Conservation (phyloP, 2,113 vertebrate genomes). For the Eurystomus gularis region DNA sequence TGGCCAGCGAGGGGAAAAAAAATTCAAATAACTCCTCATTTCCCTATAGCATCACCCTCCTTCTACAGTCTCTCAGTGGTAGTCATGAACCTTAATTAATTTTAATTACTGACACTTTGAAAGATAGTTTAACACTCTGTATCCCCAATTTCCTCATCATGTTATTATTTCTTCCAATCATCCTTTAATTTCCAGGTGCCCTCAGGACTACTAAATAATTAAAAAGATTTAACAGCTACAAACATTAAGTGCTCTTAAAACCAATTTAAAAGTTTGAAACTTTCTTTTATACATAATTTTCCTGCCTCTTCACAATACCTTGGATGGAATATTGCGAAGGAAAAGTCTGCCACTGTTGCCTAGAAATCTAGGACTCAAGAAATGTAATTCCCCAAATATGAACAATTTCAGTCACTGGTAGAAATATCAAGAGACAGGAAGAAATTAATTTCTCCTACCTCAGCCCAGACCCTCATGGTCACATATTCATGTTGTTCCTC, state of each 20-base stretch:
- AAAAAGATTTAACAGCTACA: constrained; percentile 15
- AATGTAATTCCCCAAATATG: not conserved
- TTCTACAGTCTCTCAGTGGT: not conserved
- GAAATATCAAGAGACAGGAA: not conserved
- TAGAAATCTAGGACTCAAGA: not conserved
- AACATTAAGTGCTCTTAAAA: constrained; percentile 7
- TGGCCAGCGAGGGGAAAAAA: not conserved
- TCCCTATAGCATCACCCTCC: not conserved
- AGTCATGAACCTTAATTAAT: constrained; percentile 29
- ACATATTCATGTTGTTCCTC: not conserved
- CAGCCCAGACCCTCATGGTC: not conserved
- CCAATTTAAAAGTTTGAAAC: constrained; percentile 5
- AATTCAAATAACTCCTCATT: not conserved
- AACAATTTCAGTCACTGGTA: not conserved
- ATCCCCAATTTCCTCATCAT: constrained; percentile 1
- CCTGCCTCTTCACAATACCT: not conserved
- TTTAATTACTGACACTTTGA: constrained; percentile 46
- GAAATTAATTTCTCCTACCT: not conserved
- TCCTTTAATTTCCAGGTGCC: constrained; percentile 44
- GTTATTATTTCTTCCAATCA: constrained; percentile 51
- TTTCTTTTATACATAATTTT: not conserved
- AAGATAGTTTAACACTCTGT: constrained; percentile 30
- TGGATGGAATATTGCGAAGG: not conserved
- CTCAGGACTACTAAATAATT: constrained; percentile 33
- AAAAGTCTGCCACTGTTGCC: not conserved